Percentiles rank a stretch among this genome's conserved stretches.
Conservation (phyloP, 2,888 invertebrate genomes). For the Pegoplata infirma region DNA sequence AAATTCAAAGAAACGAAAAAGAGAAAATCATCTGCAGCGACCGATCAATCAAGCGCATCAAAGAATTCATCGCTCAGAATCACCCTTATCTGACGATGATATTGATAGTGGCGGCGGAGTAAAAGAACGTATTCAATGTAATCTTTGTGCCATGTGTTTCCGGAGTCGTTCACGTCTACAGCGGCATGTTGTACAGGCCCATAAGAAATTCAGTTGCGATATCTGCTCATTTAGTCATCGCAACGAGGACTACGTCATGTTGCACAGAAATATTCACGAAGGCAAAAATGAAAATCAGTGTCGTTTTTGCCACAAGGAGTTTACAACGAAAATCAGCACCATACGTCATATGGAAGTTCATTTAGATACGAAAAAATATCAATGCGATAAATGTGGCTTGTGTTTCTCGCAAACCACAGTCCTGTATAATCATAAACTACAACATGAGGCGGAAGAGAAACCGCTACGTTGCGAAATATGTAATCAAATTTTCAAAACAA, state of each 20-base stretch:
- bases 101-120: too few species aligned
- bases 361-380: slow-evolving; percentile 75
- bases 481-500: slow-evolving; percentile 74
- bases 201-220: slow-evolving; percentile 65
- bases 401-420: slow-evolving; percentile 74
- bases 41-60: background rate
- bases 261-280: slow-evolving; percentile 75
- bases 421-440: slow-evolving; percentile 74
- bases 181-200: slow-evolving; percentile 63
- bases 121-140: slow-evolving; percentile 65
- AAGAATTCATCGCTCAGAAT: background rate
- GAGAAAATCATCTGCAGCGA: background rate
- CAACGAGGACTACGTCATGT: slow-evolving; percentile 73
- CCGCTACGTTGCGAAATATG: slow-evolving; percentile 73
- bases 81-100: background rate
- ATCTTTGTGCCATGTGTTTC: slow-evolving; percentile 65
- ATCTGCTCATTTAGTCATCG: slow-evolving; percentile 64
- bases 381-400: slow-evolving; percentile 75
- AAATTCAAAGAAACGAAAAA: background rate
- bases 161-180: slow-evolving; percentile 59
- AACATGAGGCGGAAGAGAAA: slow-evolving; percentile 75
- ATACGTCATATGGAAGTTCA: slow-evolving; percentile 75
- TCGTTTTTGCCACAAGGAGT: slow-evolving; percentile 73
- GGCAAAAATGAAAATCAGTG: slow-evolving; percentile 74
- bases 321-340: slow-evolving; percentile 73